phyloP scores from a whole-genome alignment of 1,140 invertebrate species.

The Araneus ventricosus region DNA sequence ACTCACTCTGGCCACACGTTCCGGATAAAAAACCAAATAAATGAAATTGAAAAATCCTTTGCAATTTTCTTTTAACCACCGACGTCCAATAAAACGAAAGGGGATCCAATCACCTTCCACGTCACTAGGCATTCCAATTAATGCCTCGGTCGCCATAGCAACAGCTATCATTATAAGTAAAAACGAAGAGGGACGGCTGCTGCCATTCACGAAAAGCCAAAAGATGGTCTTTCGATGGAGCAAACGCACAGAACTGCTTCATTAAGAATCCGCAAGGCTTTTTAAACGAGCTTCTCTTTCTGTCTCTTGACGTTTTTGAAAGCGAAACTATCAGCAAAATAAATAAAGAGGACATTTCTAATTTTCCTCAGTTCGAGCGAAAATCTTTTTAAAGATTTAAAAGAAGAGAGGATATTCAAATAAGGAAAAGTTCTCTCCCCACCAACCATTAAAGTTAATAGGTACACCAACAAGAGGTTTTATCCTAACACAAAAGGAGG shows the following conservation, averaged over 20 bases:
- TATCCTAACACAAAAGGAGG: background rate
- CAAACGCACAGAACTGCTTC: background rate
- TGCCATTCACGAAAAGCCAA: constrained; percentile 8
- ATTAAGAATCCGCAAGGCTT: constrained; percentile 28
- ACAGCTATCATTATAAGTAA: constrained; percentile 30
- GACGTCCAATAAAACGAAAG: constrained; percentile 4
- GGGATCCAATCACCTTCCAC: constrained; percentile 28
- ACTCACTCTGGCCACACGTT: background rate
- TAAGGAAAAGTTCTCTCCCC: background rate
- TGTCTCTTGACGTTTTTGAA: constrained; percentile 7
- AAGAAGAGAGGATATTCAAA: constrained; percentile 3
- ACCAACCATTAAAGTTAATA: constrained; percentile 15
- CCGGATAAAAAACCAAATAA: background rate
- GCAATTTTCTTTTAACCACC: constrained; percentile 14
- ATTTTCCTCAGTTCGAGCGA: background rate
- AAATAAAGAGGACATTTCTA: constrained; percentile 25
- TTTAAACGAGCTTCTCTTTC: background rate
- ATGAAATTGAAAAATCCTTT: constrained; percentile 21
- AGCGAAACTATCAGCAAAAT: constrained; percentile 25
- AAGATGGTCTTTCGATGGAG: constrained; percentile 25
- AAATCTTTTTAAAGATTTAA: constrained; percentile 24
- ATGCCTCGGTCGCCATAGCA: constrained; percentile 6
- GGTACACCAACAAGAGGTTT: constrained; percentile 25
- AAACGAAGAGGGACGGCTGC: background rate
- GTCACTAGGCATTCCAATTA: constrained; percentile 36